Conservation (phyloP, 2,888 invertebrate genomes). For the Eupithecia abbreviata region DNA sequence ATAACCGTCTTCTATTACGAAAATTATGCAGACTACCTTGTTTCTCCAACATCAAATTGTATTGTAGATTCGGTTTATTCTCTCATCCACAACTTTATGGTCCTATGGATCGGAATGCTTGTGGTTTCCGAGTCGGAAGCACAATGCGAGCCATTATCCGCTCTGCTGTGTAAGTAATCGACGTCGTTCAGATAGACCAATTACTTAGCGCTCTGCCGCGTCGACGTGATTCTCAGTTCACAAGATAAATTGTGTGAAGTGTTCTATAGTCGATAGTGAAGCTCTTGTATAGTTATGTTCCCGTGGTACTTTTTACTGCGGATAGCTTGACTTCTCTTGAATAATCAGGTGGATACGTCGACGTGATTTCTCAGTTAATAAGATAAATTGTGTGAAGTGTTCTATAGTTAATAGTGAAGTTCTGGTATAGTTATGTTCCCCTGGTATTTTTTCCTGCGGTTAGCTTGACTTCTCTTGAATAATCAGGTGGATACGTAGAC, state of each 20-base stretch:
- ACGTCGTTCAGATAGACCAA: constrained; percentile 28
- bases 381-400: constrained; percentile 1
- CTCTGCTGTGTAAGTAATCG: constrained; percentile 47
- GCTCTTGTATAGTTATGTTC: neutral
- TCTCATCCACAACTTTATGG: constrained; percentile 14
- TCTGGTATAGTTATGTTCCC: neutral
- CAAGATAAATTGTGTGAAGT: constrained; percentile 23
- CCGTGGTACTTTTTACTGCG: neutral
- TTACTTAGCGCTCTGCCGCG: constrained; percentile 35
- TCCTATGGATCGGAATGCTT: constrained; percentile 54
- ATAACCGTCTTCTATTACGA: neutral
- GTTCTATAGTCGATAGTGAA: neutral
- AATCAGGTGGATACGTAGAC: neutral
- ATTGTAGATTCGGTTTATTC: neutral
- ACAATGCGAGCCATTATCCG: constrained; percentile 46
- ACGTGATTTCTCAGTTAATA: no score
- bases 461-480: neutral
- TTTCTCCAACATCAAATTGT: neutral
- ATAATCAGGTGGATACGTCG: neutral
- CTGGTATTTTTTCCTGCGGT: neutral
- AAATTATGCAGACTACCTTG: neutral
- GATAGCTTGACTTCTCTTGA: neutral
- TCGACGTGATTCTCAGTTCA: constrained; percentile 22
- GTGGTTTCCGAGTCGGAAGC: constrained; percentile 68
- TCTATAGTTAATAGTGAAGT: no score